These are phyloP conservation scores for Orchesella flavescens DNA, from an alignment of 2,888 invertebrate genomes.

Conservation along the genomic window DNA sequence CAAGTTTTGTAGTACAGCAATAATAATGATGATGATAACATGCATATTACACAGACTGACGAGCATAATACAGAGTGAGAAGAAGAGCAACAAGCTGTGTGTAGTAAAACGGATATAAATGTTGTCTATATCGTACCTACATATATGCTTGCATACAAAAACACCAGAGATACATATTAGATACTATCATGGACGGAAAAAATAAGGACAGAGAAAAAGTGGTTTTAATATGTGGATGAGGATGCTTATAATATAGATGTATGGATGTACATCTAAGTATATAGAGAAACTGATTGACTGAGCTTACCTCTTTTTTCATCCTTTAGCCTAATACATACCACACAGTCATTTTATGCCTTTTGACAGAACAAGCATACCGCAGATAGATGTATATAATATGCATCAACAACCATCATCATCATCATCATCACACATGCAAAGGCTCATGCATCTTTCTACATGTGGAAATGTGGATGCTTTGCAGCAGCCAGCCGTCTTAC, in stretches of 20 bases:
- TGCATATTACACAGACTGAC: slow-evolving; percentile 26
- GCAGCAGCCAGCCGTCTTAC: not conserved
- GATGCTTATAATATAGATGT: not conserved
- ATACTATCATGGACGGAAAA: slow-evolving; percentile 32
- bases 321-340: not conserved
- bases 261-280: not conserved
- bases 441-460: too few species aligned
- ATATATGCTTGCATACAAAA: not conserved
- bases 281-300: not conserved
- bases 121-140: not conserved
- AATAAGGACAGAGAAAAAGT: slow-evolving; percentile 48
- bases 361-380: too few species aligned
- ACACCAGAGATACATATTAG: not conserved
- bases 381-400: slow-evolving; percentile 4
- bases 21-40: slow-evolving; percentile 44
- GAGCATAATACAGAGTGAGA: slow-evolving; percentile 10
- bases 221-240: slow-evolving; percentile 1
- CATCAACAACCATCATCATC: not conserved
- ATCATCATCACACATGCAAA: too few species aligned
- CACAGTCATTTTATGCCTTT: too few species aligned
- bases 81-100: slow-evolving; percentile 39
- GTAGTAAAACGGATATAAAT: slow-evolving; percentile 24
- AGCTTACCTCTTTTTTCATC: not conserved
- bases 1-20: slow-evolving; percentile 33
- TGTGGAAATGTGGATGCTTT: too few species aligned